Conservation (phyloP, 2,113 vertebrate species). For the Epinephelus moara region DNA sequence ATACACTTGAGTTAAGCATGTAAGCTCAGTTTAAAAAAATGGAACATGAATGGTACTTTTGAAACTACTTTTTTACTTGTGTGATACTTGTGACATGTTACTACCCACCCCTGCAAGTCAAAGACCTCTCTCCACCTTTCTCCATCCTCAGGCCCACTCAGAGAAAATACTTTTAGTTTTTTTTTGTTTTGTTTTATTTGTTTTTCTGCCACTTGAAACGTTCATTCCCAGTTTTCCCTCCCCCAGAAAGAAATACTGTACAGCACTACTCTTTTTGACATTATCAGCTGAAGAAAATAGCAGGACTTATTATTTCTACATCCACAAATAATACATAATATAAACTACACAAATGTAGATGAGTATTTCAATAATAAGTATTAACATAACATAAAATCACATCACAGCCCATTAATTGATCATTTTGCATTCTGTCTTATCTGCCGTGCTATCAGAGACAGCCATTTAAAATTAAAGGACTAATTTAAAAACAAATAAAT, state of each 20-base stretch:
- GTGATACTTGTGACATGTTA: no score
- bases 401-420: constrained; percentile 49
- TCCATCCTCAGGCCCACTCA: not conserved
- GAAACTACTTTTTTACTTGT: no score
- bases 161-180: not conserved
- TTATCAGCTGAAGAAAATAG: not conserved
- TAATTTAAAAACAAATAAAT: constrained; percentile 65
- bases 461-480: constrained; percentile 54
- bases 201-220: not conserved
- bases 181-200: not conserved
- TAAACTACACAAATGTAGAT: constrained; percentile 23
- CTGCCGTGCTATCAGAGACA: constrained; percentile 42
- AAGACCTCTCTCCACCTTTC: not conserved
- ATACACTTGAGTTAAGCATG: no score
- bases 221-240: not conserved
- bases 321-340: constrained; percentile 10
- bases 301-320: not conserved
- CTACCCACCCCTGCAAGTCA: no score
- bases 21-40: no score
- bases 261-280: not conserved
- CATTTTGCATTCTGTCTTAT: constrained; percentile 56
- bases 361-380: constrained; percentile 33
- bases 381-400: constrained; percentile 55
- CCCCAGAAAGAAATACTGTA: not conserved
- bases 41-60: no score